These are phyloP conservation scores for Anniella stebbinsi DNA, from an alignment of 2,797 vertebrate species.

Conservation along the genomic window DNA sequence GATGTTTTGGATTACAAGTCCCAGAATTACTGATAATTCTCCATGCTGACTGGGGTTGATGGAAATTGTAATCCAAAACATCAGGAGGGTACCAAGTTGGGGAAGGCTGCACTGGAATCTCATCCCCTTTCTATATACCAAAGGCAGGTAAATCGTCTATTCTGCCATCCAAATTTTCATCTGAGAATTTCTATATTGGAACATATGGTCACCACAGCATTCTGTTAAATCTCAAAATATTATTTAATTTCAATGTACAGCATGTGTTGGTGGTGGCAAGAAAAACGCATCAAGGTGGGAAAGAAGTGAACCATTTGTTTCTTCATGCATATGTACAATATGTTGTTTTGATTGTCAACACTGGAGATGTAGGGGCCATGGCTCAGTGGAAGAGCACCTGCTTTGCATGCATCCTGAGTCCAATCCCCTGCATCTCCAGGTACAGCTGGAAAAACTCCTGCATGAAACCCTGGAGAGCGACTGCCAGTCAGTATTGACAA, in stretches of 20 bases:
- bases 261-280: neutral
- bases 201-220: neutral
- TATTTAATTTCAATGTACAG: neutral
- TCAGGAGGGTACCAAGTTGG: too few species aligned
- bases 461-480: too few species aligned
- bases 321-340: neutral
- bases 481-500: too few species aligned
- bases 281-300: neutral
- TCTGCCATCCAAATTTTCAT: neutral
- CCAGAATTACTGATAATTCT: too few species aligned
- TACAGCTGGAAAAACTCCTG: too few species aligned
- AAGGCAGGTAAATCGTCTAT: neutral
- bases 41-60: too few species aligned
- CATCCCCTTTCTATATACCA: neutral
- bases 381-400: too few species aligned
- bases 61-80: too few species aligned
- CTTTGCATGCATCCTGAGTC: too few species aligned
- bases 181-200: neutral
- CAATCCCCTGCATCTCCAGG: too few species aligned
- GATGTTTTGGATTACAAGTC: too few species aligned
- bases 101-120: too few species aligned
- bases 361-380: neutral
- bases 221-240: neutral
- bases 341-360: neutral
- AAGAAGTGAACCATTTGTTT: neutral